Conservation (phyloP, 2,888 invertebrate genomes). For the Polydrusus pterygomalis region DNA sequence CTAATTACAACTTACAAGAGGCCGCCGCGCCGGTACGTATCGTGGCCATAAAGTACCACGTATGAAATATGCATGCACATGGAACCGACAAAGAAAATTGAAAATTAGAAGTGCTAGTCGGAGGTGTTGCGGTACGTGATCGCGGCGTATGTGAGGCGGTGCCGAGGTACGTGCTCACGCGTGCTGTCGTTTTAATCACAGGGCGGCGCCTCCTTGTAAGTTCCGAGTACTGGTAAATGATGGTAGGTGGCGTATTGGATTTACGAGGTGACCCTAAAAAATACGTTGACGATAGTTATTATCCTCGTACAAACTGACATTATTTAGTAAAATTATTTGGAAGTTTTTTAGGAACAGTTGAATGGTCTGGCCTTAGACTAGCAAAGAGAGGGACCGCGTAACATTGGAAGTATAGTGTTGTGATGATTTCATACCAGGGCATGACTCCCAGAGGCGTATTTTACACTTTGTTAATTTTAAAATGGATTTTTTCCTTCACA, state of each 20-base stretch:
- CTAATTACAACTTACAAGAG: constrained; percentile 28
- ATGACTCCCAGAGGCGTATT: no score
- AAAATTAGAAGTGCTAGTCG: constrained; percentile 29
- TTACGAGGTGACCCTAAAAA: not conserved
- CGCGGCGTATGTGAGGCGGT: constrained; percentile 46
- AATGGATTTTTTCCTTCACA: no score
- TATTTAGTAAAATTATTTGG: no score
- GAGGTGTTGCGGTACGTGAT: constrained; percentile 38
- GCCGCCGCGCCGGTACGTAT: not conserved
- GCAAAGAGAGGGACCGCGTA: no score
- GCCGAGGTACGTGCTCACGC: constrained; percentile 66
- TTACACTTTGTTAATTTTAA: no score
- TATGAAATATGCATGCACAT: constrained; percentile 29
- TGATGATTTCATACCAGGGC: no score
- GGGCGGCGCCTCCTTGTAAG: constrained; percentile 61
- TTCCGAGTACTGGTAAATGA: constrained; percentile 23
- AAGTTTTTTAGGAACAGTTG: no score
- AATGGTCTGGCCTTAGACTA: no score
- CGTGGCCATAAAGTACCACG: constrained; percentile 14
- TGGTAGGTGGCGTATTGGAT: not conserved
- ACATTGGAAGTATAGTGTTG: no score
- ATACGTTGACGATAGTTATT: no score
- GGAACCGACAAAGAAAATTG: constrained; percentile 31
- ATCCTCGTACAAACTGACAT: no score
- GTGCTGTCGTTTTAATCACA: constrained; percentile 68